These are phyloP conservation scores for Tetrao urogallus DNA, from an alignment of 2,113 vertebrate genomes.

Conservation along the genomic window DNA sequence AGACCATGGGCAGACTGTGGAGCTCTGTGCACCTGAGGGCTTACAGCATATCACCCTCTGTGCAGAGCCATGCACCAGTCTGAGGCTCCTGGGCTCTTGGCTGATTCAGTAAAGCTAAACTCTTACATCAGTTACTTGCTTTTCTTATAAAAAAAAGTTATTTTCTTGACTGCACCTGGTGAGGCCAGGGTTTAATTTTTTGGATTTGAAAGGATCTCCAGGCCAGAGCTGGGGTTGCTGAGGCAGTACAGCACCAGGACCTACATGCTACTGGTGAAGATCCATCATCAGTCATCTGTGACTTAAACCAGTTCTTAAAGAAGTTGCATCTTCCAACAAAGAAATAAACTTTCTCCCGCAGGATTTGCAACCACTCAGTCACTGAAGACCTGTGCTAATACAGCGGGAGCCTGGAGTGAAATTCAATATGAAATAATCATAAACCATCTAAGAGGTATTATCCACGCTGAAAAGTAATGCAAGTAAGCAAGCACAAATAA, in stretches of 20 bases:
- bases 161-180: neutral
- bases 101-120: neutral
- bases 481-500: conserved; percentile 17
- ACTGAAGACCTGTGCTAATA: neutral
- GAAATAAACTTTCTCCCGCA: conserved; percentile 1
- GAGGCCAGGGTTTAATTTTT: neutral
- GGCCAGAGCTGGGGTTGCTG: neutral
- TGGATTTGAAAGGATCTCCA: neutral
- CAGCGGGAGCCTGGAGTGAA: conserved; percentile 26
- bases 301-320: neutral
- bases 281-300: neutral
- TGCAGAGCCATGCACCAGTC: rapidly evolving
- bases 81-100: rapidly evolving
- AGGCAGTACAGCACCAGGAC: neutral
- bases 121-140: neutral
- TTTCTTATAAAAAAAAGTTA: neutral
- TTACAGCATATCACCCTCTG: neutral
- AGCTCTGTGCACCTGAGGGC: rapidly evolving
- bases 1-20: rapidly evolving
- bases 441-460: conserved; percentile 34
- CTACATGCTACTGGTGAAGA: neutral
- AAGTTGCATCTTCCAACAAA: neutral
- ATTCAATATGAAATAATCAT: conserved; percentile 28
- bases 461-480: conserved; percentile 30
- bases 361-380: neutral